Conservation (phyloP, 2,797 vertebrate species). For the Esox masquinongy region DNA sequence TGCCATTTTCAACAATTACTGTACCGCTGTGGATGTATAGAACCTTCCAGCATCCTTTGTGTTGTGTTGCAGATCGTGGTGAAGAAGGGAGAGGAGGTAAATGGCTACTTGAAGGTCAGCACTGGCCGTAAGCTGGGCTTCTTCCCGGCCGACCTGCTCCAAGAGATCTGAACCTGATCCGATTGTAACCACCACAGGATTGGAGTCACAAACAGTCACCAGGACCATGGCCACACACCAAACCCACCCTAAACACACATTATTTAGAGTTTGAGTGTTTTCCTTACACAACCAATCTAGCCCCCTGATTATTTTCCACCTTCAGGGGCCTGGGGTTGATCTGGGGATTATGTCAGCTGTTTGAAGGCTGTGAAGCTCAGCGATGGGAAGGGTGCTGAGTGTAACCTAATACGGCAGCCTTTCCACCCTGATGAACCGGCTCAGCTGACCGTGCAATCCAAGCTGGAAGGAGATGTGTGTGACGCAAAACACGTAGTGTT, state of each 20-base stretch:
- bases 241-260: neutral
- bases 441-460: constrained; percentile 4
- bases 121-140: constrained; percentile 92
- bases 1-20: neutral
- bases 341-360: neutral
- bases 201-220: neutral
- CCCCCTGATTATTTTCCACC: neutral
- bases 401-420: neutral
- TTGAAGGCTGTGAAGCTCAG: neutral
- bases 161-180: constrained; percentile 74
- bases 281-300: neutral
- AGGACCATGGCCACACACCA: neutral
- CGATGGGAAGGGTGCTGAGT: neutral
- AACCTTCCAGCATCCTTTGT: neutral
- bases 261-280: neutral
- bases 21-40: neutral
- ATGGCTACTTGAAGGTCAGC: constrained; percentile 91
- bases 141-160: constrained; percentile 85
- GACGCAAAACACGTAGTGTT: neutral
- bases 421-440: neutral
- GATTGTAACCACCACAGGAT: neutral
- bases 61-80: constrained; percentile 83
- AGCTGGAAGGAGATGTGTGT: neutral
- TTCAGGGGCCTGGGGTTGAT: neutral
- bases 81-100: constrained; percentile 91